phyloP scores from a whole-genome alignment of 2,113 vertebrate genomes.

The Eupsittula cactorum region DNA sequence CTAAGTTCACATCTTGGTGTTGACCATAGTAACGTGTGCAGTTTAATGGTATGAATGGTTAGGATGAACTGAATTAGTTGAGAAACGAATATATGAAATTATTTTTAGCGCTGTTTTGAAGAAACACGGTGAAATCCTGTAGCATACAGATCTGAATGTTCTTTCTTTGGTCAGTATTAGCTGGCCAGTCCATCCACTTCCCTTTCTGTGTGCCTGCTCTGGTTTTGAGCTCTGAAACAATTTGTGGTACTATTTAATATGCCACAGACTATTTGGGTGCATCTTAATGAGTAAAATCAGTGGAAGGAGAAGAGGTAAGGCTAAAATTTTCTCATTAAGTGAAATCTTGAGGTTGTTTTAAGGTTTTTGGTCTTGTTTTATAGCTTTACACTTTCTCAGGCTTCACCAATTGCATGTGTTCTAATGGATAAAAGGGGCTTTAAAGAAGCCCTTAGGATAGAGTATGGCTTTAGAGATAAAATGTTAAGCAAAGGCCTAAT shows the following conservation, averaged over 20 bases:
- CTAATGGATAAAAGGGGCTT: constrained; percentile 25
- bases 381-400: constrained; percentile 30
- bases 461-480: constrained; percentile 39
- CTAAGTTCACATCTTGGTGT: neutral
- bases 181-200: neutral
- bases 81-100: neutral
- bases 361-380: neutral
- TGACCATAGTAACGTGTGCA: neutral
- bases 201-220: neutral
- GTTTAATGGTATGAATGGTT: neutral
- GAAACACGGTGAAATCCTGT: neutral
- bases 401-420: constrained; percentile 5
- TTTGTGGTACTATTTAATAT: neutral
- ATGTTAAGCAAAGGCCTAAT: constrained; percentile 21
- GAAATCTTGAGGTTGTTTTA: constrained; percentile 4
- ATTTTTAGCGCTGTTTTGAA: neutral
- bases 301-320: neutral
- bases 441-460: constrained; percentile 38
- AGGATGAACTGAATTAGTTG: neutral
- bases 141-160: neutral
- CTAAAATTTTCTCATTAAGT: neutral
- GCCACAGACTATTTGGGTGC: neutral
- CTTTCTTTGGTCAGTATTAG: neutral
- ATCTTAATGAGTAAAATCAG: neutral
- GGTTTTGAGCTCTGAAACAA: neutral